Percentiles rank a stretch among this genome's conserved stretches.
Conservation (phyloP, 2,797 vertebrate species). For the Podarcis siculus region DNA sequence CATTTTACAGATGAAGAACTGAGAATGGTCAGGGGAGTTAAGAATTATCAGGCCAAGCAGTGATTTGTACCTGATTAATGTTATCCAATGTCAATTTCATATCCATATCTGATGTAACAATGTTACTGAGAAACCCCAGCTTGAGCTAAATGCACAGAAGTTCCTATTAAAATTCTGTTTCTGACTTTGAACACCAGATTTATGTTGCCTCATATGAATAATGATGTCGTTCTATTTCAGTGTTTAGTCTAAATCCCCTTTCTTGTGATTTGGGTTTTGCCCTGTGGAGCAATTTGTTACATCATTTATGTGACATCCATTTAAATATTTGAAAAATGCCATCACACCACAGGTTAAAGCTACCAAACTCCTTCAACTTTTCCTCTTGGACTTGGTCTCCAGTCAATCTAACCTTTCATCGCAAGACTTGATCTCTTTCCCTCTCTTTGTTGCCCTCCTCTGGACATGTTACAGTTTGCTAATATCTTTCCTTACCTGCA, state of each 20-base stretch:
- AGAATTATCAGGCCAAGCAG: neutral
- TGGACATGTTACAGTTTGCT: too few relatives aligned
- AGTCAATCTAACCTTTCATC: too few relatives aligned
- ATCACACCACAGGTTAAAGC: too few relatives aligned
- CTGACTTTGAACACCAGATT: neutral
- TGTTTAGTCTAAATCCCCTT: conserved; percentile 49
- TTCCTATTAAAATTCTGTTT: neutral
- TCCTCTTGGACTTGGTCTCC: too few relatives aligned
- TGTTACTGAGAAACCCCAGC: neutral
- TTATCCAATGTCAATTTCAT: neutral
- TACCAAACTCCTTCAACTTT: too few relatives aligned
- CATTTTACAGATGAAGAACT: neutral
- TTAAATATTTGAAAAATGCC: too few relatives aligned
- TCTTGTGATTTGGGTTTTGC: too few relatives aligned
- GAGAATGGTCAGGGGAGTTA: neutral
- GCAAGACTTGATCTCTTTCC: too few relatives aligned
- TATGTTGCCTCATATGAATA: neutral
- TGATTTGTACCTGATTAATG: neutral
- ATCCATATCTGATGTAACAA: neutral
- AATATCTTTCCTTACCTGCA: too few relatives aligned
- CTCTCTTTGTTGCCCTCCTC: too few relatives aligned
- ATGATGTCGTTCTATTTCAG: neutral
- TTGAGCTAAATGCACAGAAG: neutral
- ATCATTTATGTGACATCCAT: too few relatives aligned
- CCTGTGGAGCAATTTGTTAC: too few relatives aligned